These are phyloP conservation scores for Oreonectes daqikongensis DNA, from an alignment of 2,797 vertebrate genomes.

Conservation along the genomic window DNA sequence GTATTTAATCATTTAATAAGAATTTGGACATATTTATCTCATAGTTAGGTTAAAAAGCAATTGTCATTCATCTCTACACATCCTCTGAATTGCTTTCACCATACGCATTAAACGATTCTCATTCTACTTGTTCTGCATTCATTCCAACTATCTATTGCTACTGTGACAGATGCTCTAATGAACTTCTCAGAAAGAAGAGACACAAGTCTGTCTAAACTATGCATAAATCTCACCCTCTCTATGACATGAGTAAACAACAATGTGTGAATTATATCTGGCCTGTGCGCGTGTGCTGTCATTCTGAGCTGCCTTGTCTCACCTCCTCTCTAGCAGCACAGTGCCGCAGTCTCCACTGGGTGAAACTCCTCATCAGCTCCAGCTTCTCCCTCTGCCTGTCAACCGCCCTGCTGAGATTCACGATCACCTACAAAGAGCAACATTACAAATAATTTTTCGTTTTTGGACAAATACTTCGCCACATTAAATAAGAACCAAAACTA, in stretches of 20 bases:
- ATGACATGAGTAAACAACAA: constrained; percentile 31
- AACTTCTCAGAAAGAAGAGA: constrained; percentile 9
- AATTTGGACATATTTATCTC: too few relatives aligned
- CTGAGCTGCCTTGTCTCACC: constrained; percentile 71
- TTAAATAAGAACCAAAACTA: too few relatives aligned
- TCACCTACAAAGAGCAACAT: constrained; percentile 77
- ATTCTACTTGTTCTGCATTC: background rate
- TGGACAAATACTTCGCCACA: too few relatives aligned
- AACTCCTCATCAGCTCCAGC: constrained; percentile 84
- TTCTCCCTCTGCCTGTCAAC: constrained; percentile 88
- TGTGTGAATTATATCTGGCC: constrained; percentile 22
- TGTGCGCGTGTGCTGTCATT: constrained; percentile 29
- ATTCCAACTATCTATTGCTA: background rate
- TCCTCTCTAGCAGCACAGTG: constrained; percentile 81
- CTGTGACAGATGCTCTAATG: background rate
- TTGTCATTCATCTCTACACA: background rate
- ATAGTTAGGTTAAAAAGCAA: background rate
- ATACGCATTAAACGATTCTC: background rate
- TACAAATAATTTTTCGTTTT: too few relatives aligned
- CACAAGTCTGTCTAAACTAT: constrained; percentile 20
- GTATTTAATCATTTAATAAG: too few relatives aligned
- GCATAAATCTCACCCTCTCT: background rate
- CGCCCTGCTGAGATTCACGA: constrained; percentile 83
- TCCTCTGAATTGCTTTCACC: background rate
- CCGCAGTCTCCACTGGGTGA: constrained; percentile 87